A percentile compares a stretch with the other conserved stretches of the same genome.
Evolutionary conservation across 2,888 invertebrate species (phyloP).

Genomic region (Torymus auratus): DNA sequence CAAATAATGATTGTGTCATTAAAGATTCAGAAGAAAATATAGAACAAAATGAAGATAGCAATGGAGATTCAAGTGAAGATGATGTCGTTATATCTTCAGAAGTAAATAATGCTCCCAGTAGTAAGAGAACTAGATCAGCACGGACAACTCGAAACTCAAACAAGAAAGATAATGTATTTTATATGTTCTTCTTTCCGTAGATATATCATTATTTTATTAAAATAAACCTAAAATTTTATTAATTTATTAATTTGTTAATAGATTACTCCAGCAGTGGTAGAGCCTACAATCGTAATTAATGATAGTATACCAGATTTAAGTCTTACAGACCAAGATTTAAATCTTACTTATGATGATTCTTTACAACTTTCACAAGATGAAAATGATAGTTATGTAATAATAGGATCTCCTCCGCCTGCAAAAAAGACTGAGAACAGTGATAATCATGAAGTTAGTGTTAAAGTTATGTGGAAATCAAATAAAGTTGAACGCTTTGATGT

Average conservation of each 20-base stretch:
- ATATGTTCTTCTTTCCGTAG: too few species aligned
- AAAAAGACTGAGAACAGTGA: constrained; percentile 59
- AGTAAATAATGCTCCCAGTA: neutral
- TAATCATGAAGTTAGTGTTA: constrained; percentile 66
- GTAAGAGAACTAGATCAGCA: neutral
- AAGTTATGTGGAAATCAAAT: constrained; percentile 69
- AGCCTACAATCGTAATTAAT: constrained; percentile 1
- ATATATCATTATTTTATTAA: neutral
- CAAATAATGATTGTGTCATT: neutral
- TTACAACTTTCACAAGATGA: constrained; percentile 46
- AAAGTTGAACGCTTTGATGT: constrained; percentile 65
- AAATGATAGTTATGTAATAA: constrained; percentile 47
- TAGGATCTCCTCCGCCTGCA: constrained; percentile 51
- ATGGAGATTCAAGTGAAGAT: constrained; percentile 13
- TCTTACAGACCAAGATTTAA: constrained; percentile 35
- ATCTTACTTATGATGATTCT: constrained; percentile 38
- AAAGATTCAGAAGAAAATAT: neutral
- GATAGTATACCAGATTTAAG: constrained; percentile 44
- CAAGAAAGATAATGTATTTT: constrained; percentile 6
- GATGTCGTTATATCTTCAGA: neutral
- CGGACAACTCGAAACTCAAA: constrained; percentile 16
- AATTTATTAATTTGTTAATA: neutral
- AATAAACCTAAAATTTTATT: neutral
- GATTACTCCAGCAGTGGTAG: constrained; percentile 1
- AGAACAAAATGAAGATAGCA: neutral